phyloP scores from a whole-genome alignment of 2,888 invertebrate species.

The Aphodius sticticus region DNA sequence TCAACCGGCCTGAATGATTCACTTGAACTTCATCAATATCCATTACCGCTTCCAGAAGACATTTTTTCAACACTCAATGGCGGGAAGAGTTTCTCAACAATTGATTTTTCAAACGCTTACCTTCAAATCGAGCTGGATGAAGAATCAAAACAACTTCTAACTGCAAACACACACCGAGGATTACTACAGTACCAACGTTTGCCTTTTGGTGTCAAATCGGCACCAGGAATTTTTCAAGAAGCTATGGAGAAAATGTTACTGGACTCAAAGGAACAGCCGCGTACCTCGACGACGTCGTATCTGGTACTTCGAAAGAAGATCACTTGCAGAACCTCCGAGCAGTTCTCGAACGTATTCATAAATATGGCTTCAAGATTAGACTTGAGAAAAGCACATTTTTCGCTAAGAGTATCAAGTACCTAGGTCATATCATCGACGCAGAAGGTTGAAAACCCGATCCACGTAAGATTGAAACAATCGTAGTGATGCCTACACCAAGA shows the following conservation, averaged over 20 bases:
- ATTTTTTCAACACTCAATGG: conserved; percentile 21
- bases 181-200: conserved; percentile 32
- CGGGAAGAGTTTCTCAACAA: conserved; percentile 11
- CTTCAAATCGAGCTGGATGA: conserved; percentile 31
- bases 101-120: conserved; percentile 31
- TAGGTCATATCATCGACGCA: conserved; percentile 27
- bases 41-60: conserved; percentile 39
- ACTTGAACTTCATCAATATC: conserved; percentile 40
- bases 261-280: conserved; percentile 6
- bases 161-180: conserved; percentile 43
- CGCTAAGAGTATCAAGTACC: conserved; percentile 9
- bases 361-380: conserved; percentile 29
- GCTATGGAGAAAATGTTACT: conserved; percentile 5
- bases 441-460: conserved; percentile 33
- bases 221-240: conserved; percentile 19
- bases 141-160: conserved; percentile 22
- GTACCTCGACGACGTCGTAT: not conserved
- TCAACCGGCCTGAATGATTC: conserved; percentile 40
- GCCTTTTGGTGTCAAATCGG: not conserved
- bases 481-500: conserved; percentile 23
- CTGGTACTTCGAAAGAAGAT: not conserved
- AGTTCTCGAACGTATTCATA: not conserved
- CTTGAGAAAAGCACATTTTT: conserved; percentile 29
- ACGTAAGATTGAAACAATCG: conserved; percentile 24
- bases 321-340: not conserved